Evolutionary conservation across 2,888 invertebrate genomes (phyloP), one percentile per base, ranked within the genome.

Genomic region (Tenthredo notha): DNA sequence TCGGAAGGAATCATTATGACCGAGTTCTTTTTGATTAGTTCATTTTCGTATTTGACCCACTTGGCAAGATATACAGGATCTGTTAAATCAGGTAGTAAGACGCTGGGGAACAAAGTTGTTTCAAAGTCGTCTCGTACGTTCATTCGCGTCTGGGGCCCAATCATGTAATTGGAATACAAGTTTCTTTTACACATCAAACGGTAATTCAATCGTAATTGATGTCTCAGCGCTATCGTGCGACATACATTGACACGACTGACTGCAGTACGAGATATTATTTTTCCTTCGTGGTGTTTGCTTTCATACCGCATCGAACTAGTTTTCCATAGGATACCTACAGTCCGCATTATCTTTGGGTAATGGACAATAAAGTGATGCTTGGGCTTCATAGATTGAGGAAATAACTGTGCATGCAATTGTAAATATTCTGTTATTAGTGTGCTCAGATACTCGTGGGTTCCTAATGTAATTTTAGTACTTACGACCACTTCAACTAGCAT

Each of bases 361-460:
- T 88, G 87, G 2, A 86, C 21, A 47, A 88, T 67, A 72, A 86
- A 84, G 61, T 88, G 87, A 50, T 87, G 87, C 61, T 88, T 88
- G 9, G 87, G 87, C 74, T 86, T 88, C 15, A 86, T 29, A 50
- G 50, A 80, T 33, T 47, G 61, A 10, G 85, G 86, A 74, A 86
- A 86, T 25, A 85, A 75, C 37, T 80, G 6, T 29, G 70, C 72
- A 77, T 85, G 85, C 40, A 78, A 37, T 54, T 72, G 58, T 47
- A 87, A 86, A 54, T 88, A 86, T 77, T 88, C 85, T 18, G 74
- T 67, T 61, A 86, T 85, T 50, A 80, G 58, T 37, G 65, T 43
- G 43, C 50, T 43, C n/a, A 86, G 77, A 15, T 75, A 54, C 43
- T 84, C 78, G n/a, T 78, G 50, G 21, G 54, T 84, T 40, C 58